Base-by-base conservation (phyloP, 2,888 invertebrate species). In the Euzetes globulus region DNA sequence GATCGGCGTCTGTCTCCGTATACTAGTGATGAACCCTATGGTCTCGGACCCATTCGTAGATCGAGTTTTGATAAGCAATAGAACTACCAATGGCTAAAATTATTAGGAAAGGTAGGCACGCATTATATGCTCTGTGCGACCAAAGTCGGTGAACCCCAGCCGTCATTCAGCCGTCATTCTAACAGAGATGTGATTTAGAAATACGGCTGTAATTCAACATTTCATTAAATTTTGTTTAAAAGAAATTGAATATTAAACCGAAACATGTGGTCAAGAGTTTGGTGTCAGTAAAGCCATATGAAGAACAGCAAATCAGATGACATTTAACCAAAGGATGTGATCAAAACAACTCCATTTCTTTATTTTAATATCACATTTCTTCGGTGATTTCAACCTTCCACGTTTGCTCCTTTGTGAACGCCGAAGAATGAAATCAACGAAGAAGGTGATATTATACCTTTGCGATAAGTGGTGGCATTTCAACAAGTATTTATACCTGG, bases 71-170 rank as follows among this genome's bases (percentile, higher is more conserved):
- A 82, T 93, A 91, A n/a, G 95, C 91, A 80, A 91, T 85, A 1
- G 92, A 91, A 83, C 95, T 93, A 80, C 89, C 87, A 70, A 92
- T 77, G 80, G 91, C 90, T 17, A 98, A 85, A 76, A 93, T 84
- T 5, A 93, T 81, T 75, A 93, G 87, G 76, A 96, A 84, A 0
- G 92, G 94, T 84, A 90, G 86, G 79, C 87, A 90, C 0, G 96
- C 97, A 83, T 94, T 96, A 84, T 94, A 98, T 1, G 94, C 85
- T 79, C 90, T 87, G 83, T 98, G 98, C 19, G 74, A 74, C 94
- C 95, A 98, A n/a, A 96, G 86, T 78, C 97, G 87, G 82, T 98
- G 98, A 0, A 93, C 94, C 4, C 97, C 97, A 0, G 91, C 95
- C 1, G 97, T 97, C 72, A 96, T 90, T 0, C 97, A n/a, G n/a